Evolutionary conservation across 92 coral and sea anemone species (phyloP), one percentile per base, ranked within the genome.

Genomic region (Parazoanthus atlanticus): DNA sequence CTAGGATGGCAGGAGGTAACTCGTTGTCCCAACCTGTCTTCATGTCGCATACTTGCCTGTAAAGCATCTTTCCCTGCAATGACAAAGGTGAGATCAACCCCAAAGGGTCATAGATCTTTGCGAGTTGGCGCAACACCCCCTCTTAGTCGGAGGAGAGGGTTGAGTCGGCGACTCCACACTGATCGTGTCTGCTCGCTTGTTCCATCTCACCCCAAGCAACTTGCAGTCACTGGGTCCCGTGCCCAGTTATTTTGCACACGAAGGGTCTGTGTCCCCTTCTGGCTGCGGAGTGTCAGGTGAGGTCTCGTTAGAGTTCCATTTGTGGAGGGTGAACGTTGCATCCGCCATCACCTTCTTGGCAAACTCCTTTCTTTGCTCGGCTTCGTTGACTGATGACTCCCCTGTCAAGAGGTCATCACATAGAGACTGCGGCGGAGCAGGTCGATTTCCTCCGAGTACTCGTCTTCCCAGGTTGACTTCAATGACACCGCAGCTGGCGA

Each of bases 251-350:
- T 75, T 28, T 75, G 79, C 79, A 38, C 15, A 75, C 3, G 79
- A 75, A 33, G 43, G 78, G 41, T 74, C 49, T 74, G 78, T 74
- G 46, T 33, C 78, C 46, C 41, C 23, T 74, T 74, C 78, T 74
- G 46, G 47, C 13, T 74, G 78, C 11, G 41, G 40, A 28, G 46
- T 16, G 32, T 91, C 89, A 31, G 85, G 64, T 2, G 77, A 83
- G 9, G 71, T 77, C 30, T 33, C 89, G 79, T 86, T 90, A 1
- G 90, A 90, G 69, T 86, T 78, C 92, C 90, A 90, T 40, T 86
- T 90, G 49, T 43, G 49, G 11, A 7, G 49, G 49, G 49, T 43
- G 49, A 43, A 43, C 1, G 49, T 43, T 5, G 49, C 49, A 43
- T 5, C 49, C 1, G 49, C 49, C 12, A 10, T 43, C 49, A 43